Percentiles rank a stretch among this genome's conserved stretches.
Conservation (phyloP, 2,888 invertebrate species). For the Linnaemya vulpina region DNA sequence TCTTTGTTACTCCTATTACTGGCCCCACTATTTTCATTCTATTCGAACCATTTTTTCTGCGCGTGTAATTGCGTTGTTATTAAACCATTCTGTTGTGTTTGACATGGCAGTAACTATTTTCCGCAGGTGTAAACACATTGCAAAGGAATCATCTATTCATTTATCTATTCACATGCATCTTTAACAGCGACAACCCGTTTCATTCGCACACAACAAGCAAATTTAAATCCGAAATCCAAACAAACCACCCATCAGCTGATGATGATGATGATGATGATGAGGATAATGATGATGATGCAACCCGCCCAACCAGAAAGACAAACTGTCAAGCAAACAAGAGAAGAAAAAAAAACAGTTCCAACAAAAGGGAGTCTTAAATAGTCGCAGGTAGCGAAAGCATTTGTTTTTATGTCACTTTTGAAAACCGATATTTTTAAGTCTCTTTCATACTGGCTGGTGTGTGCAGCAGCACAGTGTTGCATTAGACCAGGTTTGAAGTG, state of each 20-base stretch:
- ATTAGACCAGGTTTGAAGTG: no score
- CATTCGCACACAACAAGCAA: constrained; percentile 43
- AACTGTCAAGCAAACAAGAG: constrained; percentile 26
- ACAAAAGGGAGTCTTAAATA: neutral
- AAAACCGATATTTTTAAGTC: no score
- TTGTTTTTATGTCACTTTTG: no score
- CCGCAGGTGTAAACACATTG: constrained; percentile 69
- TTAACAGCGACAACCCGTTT: constrained; percentile 50
- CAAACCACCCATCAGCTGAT: constrained; percentile 34
- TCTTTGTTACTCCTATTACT: neutral
- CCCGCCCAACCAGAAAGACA: constrained; percentile 23
- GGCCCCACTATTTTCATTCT: neutral
- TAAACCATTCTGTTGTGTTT: constrained; percentile 45
- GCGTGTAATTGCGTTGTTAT: constrained; percentile 45
- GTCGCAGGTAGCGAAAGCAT: neutral
- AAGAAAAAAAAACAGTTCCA: neutral
- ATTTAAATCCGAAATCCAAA: constrained; percentile 32
- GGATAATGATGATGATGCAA: no score
- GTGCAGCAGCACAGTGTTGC: no score
- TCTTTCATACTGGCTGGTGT: no score
- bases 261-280: constrained; percentile 9
- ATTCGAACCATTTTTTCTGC: constrained; percentile 11
- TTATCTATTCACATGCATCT: constrained; percentile 69
- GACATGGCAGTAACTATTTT: constrained; percentile 71
- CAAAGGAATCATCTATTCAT: constrained; percentile 65